These are phyloP conservation scores for Alligator sinensis DNA, from an alignment of 2,113 vertebrate genomes.

Conservation along the genomic window DNA sequence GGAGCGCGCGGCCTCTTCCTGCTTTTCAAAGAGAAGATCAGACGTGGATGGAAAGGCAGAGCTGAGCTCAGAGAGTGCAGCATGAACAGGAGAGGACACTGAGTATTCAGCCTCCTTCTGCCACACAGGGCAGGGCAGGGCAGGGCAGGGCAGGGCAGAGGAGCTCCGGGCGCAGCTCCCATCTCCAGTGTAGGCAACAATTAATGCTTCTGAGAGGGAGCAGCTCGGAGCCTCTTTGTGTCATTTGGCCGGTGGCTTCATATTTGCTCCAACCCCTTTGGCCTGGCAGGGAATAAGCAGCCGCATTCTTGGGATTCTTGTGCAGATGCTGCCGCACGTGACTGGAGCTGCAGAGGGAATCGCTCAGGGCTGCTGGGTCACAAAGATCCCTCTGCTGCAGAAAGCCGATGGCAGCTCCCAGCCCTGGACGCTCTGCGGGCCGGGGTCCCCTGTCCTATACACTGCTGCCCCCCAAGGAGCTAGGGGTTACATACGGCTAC, in stretches of 20 bases:
- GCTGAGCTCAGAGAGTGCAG: too few relatives aligned
- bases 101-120: too few relatives aligned
- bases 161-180: too few relatives aligned
- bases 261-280: neutral
- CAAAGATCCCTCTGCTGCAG: neutral
- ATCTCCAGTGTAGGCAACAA: neutral
- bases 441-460: neutral
- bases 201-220: neutral
- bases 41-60: too few relatives aligned
- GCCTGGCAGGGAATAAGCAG: neutral
- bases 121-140: too few relatives aligned
- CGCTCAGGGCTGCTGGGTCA: neutral
- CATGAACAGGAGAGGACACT: too few relatives aligned
- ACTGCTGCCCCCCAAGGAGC: too few relatives aligned
- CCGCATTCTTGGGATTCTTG: conserved; percentile 23
- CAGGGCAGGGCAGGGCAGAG: too few relatives aligned
- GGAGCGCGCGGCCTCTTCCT: too few relatives aligned
- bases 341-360: neutral
- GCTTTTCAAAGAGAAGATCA: too few relatives aligned
- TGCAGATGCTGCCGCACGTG: neutral
- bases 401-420: neutral
- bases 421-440: neutral
- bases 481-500: neutral
- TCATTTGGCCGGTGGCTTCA: neutral
- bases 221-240: neutral